Percentiles rank a stretch among this genome's conserved stretches.
These are phyloP conservation scores for Osmerus mordax DNA, from an alignment of 2,113 vertebrate genomes.

Conservation along the genomic window DNA sequence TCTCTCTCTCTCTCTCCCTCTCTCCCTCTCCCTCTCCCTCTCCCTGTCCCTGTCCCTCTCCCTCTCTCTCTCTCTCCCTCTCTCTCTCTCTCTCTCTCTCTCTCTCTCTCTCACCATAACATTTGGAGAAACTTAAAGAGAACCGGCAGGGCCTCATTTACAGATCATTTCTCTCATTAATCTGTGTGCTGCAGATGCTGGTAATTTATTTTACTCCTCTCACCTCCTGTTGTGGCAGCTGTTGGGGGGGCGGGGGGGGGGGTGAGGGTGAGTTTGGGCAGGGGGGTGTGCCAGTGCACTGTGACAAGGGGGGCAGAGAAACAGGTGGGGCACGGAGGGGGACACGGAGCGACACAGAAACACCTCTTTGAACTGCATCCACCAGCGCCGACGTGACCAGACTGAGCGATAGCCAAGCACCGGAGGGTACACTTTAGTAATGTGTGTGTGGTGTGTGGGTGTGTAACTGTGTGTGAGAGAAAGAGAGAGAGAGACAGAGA, in stretches of 20 bases:
- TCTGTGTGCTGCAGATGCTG: conserved; percentile 64
- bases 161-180: conserved; percentile 64
- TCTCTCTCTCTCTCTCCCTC: conserved; percentile 16
- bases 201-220: conserved; percentile 54
- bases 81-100: background rate
- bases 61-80: background rate
- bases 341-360: conserved; percentile 36
- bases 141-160: conserved; percentile 54
- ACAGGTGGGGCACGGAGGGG: conserved; percentile 47
- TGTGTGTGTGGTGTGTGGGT: background rate
- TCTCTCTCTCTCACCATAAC: background rate
- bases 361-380: conserved; percentile 9
- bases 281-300: conserved; percentile 8
- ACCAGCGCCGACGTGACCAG: conserved; percentile 2
- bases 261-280: conserved; percentile 1
- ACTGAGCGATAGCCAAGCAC: background rate
- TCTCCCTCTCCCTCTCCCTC: background rate
- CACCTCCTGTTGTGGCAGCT: conserved; percentile 62
- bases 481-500: background rate
- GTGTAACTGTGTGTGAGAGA: background rate
- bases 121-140: conserved; percentile 51
- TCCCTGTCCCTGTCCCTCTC: conserved; percentile 12
- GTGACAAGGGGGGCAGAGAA: conserved; percentile 21
- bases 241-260: conserved; percentile 31
- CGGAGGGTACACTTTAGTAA: background rate